These are phyloP conservation scores for Cephus spinipes DNA, from an alignment of 2,888 invertebrate genomes.

Conservation along the genomic window DNA sequence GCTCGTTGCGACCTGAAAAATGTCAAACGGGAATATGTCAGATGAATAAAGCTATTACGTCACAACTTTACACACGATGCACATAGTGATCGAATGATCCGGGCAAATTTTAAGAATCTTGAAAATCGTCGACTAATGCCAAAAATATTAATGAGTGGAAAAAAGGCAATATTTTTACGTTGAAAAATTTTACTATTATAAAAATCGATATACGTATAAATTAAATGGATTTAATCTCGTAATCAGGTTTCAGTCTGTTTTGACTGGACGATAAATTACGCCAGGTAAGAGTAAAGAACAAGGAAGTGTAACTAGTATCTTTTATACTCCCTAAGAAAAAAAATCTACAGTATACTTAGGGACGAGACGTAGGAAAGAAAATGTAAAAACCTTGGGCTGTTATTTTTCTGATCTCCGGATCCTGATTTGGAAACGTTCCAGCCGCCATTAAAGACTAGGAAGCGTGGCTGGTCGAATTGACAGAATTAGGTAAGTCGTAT, in stretches of 20 bases:
- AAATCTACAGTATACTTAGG: too few relatives aligned
- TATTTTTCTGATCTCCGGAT: not conserved
- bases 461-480: not conserved
- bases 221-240: too few relatives aligned
- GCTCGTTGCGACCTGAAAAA: slow-evolving; percentile 90
- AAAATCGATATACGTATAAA: not conserved
- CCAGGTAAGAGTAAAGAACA: too few relatives aligned
- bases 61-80: not conserved
- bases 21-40: not conserved
- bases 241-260: too few relatives aligned
- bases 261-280: too few relatives aligned
- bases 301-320: too few relatives aligned
- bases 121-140: too few relatives aligned
- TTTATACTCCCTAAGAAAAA: too few relatives aligned
- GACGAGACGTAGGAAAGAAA: not conserved
- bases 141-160: not conserved
- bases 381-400: not conserved
- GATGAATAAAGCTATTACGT: not conserved
- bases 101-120: too few relatives aligned
- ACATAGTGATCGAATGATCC: not conserved
- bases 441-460: not conserved
- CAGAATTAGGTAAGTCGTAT: not conserved
- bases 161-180: not conserved
- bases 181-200: not conserved
- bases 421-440: not conserved